Evolutionary conservation across 2,113 vertebrate genomes (phyloP).

Genomic region (Rhinogobius similis): DNA sequence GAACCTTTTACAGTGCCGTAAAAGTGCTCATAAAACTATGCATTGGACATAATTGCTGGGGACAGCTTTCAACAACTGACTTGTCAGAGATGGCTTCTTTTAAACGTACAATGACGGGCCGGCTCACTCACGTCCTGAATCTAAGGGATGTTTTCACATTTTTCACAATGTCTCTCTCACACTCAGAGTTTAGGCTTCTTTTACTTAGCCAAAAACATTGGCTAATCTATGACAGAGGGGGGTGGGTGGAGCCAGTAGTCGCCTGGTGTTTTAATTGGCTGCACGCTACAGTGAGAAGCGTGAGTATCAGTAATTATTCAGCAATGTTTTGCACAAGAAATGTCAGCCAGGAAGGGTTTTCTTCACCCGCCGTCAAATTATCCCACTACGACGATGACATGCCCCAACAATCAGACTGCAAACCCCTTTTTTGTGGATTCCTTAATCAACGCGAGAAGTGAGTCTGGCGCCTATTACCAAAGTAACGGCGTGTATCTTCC

Average conservation of each 20-base stretch:
- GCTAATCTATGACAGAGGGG: conserved; percentile 82
- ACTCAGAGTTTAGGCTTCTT: conserved; percentile 13
- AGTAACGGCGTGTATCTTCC: conserved; percentile 91
- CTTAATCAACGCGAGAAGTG: conserved; percentile 91
- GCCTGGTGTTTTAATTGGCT: conserved; percentile 95
- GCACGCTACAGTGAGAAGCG: conserved; percentile 86
- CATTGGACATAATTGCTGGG: conserved; percentile 60
- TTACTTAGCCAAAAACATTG: conserved; percentile 65
- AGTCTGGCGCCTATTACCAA: conserved; percentile 88
- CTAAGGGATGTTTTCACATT: conserved; percentile 37
- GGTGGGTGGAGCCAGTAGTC: conserved; percentile 90
- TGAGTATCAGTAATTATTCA: conserved; percentile 99
- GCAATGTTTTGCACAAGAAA: conserved; percentile 99
- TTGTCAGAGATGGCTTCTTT: conserved; percentile 46
- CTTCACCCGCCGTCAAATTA: conserved; percentile 97
- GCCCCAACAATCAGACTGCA: conserved; percentile 94
- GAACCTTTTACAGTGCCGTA: conserved; percentile 71
- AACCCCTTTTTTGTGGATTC: conserved; percentile 99
- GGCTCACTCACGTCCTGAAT: conserved; percentile 13
- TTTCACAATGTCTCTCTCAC: conserved; percentile 29
- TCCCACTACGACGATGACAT: conserved; percentile 94
- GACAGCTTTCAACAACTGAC: conserved; percentile 58
- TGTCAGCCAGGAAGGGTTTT: conserved; percentile 99
- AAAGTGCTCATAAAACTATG: conserved; percentile 67
- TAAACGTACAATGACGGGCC: conserved; percentile 19